Conservation (phyloP, 2,888 invertebrate genomes). For the Troglohyphantes excavatus region DNA sequence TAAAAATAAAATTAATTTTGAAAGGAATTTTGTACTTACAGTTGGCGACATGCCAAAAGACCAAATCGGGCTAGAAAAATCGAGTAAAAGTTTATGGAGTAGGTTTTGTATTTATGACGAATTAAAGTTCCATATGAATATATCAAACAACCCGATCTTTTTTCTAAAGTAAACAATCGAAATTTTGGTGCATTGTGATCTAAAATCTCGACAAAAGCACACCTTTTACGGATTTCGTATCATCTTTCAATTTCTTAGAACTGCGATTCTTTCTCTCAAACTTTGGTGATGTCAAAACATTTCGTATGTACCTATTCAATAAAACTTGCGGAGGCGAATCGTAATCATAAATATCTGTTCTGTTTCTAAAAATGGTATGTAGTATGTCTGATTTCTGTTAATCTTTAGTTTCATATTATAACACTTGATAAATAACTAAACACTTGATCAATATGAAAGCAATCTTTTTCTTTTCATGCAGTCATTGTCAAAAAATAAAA, state of each 20-base stretch:
- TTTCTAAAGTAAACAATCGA: background rate
- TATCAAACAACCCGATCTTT: background rate
- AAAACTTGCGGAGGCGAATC: background rate
- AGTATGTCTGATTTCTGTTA: too few relatives aligned
- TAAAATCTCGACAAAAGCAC: background rate
- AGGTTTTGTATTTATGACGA: conserved; percentile 29
- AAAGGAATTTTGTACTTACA: conserved; percentile 54
- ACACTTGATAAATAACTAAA: too few relatives aligned
- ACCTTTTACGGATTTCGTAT: conserved; percentile 35
- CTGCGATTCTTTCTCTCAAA: background rate
- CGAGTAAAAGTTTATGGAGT: conserved; percentile 10
- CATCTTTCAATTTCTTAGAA: conserved; percentile 2
- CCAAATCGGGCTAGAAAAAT: conserved; percentile 67
- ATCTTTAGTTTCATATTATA: too few relatives aligned
- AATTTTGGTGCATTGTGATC: background rate
- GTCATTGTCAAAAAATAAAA: too few relatives aligned
- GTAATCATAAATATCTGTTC: background rate
- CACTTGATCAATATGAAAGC: too few relatives aligned
- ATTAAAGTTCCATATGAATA: background rate
- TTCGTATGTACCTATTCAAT: conserved; percentile 4
- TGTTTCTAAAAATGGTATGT: conserved; percentile 59
- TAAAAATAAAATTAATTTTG: conserved; percentile 1
- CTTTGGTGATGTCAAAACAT: conserved; percentile 46
- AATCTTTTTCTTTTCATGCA: too few relatives aligned
- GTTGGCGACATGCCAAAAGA: conserved; percentile 74